Conservation (phyloP, 2,888 invertebrate species). For the Dolomedes plantarius region DNA sequence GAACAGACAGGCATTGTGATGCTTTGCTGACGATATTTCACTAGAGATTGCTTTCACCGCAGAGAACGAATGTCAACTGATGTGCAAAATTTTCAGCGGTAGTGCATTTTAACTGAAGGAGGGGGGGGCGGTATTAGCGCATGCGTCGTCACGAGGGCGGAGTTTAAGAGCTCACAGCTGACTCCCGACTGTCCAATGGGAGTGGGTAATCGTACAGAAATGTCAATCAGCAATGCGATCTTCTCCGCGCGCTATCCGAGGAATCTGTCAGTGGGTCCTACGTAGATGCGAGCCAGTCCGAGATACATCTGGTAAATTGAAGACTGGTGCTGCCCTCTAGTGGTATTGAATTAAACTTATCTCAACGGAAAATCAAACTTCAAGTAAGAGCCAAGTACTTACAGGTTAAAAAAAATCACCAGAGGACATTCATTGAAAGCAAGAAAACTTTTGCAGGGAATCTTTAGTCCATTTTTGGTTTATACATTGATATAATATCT, state of each 20-base stretch:
- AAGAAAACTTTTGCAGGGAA: no score
- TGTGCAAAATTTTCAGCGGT: neutral
- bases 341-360: no score
- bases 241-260: neutral
- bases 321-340: slow-evolving; percentile 37
- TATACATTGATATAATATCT: no score
- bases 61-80: neutral
- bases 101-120: neutral
- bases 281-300: slow-evolving; percentile 1
- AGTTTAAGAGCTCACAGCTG: slow-evolving; percentile 17
- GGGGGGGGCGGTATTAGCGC: slow-evolving; percentile 41
- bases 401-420: no score
- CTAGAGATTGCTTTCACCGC: neutral
- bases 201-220: neutral
- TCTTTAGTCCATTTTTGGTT: no score
- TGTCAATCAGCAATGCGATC: slow-evolving; percentile 23
- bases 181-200: slow-evolving; percentile 19
- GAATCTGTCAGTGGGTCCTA: slow-evolving; percentile 19
- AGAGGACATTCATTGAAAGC: no score
- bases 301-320: neutral
- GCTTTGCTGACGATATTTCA: neutral
- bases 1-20: slow-evolving; percentile 28
- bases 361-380: no score
- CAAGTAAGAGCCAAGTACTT: no score
- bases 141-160: slow-evolving; percentile 39